Evolutionary conservation across 2,113 vertebrate genomes (phyloP), one percentile per base, ranked within the genome.

Genomic region (Paradisaea rubra): DNA sequence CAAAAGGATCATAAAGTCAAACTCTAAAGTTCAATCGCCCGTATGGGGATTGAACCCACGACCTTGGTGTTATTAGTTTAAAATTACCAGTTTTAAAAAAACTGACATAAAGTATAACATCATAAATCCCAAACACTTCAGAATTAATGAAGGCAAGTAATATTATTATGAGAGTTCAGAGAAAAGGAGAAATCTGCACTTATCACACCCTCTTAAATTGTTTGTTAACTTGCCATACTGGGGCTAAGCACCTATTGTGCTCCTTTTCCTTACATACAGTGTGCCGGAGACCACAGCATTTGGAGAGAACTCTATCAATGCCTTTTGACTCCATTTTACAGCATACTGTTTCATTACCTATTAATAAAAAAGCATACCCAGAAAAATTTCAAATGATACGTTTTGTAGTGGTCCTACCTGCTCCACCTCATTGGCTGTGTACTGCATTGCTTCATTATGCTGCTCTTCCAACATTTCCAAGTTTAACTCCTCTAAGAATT

Each of bases 401-500:
- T 89, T 85, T 94, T 87, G 71, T 27, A 73, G 77, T 45, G 81
- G 95, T 86, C 97, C 81, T 96, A 99, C 98, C 98, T 99, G 98
- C 96, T 99, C 98, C 94, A 97, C 98, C 94, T 98, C 98, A 15
- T 98, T 97, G 91, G 98, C 97, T 69, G 97, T 98, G 95, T 97
- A 95, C 96, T 98, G 98, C 97, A 98, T 97, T 5, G 97, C 98
- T 96, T 99, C 99, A 90, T 98, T 98, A 97, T 98, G 98, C 95
- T 99, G 98, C 92, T 99, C 99, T 97, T 99, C 99, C 97, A 99
- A 79, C 98, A 99, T 98, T 97, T 99, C 99, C 97, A 99, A 98
- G 97, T 99, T 99, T 97, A 99, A 98, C 97, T 99, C 99, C 98
- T 99, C 99, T 94, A 99, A 98, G 98, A 99, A 99, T 97, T 99